Conservation (phyloP, 2,888 invertebrate species). For the Pristionchus mayeri region DNA sequence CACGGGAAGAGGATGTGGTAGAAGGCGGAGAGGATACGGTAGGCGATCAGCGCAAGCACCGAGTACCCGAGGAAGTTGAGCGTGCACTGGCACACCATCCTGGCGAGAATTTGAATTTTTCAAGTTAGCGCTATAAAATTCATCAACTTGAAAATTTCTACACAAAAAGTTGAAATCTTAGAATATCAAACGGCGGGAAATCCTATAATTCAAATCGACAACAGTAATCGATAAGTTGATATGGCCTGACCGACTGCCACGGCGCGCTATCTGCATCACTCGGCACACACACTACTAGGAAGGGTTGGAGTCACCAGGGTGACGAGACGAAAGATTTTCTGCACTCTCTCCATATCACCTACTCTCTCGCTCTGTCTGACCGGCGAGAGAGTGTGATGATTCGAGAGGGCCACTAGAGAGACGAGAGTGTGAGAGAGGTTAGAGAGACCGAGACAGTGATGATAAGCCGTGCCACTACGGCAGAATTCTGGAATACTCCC, state of each 20-base stretch:
- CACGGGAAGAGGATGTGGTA: slow-evolving; percentile 56
- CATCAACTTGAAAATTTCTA: too few relatives aligned
- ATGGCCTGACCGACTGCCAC: slow-evolving; percentile 16
- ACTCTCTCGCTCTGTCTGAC: too few relatives aligned
- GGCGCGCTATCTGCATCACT: not conserved
- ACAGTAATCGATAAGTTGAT: not conserved
- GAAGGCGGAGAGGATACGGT: slow-evolving; percentile 56
- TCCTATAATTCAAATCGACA: slow-evolving; percentile 38
- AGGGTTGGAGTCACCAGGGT: not conserved
- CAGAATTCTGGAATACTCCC: slow-evolving; percentile 33
- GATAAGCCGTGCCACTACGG: not conserved
- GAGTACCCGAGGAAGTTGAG: slow-evolving; percentile 64
- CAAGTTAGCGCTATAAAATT: too few relatives aligned
- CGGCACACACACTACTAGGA: not conserved
- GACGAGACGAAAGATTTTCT: too few relatives aligned
- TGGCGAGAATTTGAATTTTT: too few relatives aligned
- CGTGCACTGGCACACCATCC: slow-evolving; percentile 67
- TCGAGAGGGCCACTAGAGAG: not conserved
- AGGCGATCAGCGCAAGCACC: slow-evolving; percentile 60
- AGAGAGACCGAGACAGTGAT: not conserved
- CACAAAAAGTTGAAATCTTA: too few relatives aligned
- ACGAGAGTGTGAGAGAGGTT: slow-evolving; percentile 16
- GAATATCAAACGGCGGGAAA: slow-evolving; percentile 15
- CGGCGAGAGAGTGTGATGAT: too few relatives aligned
- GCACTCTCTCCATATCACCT: too few relatives aligned